Base-by-base conservation (phyloP, 2,888 invertebrate genomes). In the Dasysyrphus tricinctus region DNA sequence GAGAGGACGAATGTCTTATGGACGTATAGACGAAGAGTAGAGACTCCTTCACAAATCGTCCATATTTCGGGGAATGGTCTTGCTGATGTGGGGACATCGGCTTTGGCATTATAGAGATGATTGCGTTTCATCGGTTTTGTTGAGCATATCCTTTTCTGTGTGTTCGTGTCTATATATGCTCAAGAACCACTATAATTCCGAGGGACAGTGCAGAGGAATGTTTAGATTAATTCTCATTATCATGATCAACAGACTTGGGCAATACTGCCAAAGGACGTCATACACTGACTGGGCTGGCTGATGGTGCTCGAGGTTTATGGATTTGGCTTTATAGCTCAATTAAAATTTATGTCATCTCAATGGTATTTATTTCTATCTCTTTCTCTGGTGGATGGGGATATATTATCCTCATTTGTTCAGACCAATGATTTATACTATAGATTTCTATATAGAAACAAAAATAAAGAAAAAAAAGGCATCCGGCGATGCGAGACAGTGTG, bases 191-290 rank as follows among this genome's bases (percentile, higher is more conserved):
- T 67, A 34, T 47, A 47, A 39, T 39, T 44, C 9, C 9, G 47
- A 34, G 37, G 49, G 57, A 49, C 49, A 63, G 34, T 59, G 39
- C 29, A 70, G 44, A 44, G 12, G 56, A 65, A 32, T 81, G 78
- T 76, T 80, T 84, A 80, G 37, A 67, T 84, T 73, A 80, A 72
- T 80, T 72, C 76, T 84, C 76, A 84, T 84, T 80, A 84, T 80
- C 72, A 65, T 76, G 72, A 73, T 76, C 84, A 75, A 80, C 80
- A 74, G 49, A 76, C 42, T 39, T 47, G 37, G 51, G 51, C 37
- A 69, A 51, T 59, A 59, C 42, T 57, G 65, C 24, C n/a, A 54
- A 42, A 32, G 59, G 42, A 61, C 42, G 19, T 37, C 14, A 39
- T 44, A 11, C 29, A 44, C 49, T 24, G 37, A 14, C 19, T 39